These are phyloP conservation scores for Epizoanthus scotinus DNA, from an alignment of 92 coral and sea anemone species.

Conservation along the genomic window DNA sequence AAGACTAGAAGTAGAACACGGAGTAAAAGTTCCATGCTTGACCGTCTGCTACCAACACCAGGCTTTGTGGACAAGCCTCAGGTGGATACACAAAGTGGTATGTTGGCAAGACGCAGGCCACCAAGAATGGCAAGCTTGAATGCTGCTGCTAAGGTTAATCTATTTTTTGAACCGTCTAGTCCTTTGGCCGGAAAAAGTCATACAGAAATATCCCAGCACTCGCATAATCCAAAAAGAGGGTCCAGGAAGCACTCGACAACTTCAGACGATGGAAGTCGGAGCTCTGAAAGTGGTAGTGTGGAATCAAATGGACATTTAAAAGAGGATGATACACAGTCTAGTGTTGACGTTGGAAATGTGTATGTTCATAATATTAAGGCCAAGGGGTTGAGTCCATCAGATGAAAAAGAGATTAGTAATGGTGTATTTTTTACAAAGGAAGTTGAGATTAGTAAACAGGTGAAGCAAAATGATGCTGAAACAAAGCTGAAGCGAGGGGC, in stretches of 20 bases:
- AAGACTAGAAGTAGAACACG: conserved; percentile 70
- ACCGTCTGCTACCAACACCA: conserved; percentile 94
- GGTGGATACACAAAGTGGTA: conserved; percentile 68
- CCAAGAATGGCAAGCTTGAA: conserved; percentile 97
- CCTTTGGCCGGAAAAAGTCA: conserved; percentile 91
- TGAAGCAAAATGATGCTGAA: conserved; percentile 38
- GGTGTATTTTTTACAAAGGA: conserved; percentile 22
- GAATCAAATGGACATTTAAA: conserved; percentile 51
- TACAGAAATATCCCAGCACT: conserved; percentile 82
- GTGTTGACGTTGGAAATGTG: background rate
- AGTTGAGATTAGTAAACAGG: conserved; percentile 47
- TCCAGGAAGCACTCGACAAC: conserved; percentile 43
- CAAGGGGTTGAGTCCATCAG: conserved; percentile 41
- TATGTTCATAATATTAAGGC: background rate
- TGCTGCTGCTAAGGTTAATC: conserved; percentile 96
- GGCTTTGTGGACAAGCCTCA: conserved; percentile 96
- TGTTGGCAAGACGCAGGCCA: conserved; percentile 82
- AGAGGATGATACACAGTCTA: conserved; percentile 36
- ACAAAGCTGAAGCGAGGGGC: conserved; percentile 57
- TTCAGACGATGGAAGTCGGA: conserved; percentile 43
- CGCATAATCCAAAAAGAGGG: conserved; percentile 51
- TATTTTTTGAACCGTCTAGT: conserved; percentile 95
- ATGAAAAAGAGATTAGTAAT: conserved; percentile 47
- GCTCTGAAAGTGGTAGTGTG: conserved; percentile 43
- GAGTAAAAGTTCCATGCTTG: conserved; percentile 70